Evolutionary conservation across 2,797 vertebrate species (phyloP).

Genomic region (Fratercula arctica): DNA sequence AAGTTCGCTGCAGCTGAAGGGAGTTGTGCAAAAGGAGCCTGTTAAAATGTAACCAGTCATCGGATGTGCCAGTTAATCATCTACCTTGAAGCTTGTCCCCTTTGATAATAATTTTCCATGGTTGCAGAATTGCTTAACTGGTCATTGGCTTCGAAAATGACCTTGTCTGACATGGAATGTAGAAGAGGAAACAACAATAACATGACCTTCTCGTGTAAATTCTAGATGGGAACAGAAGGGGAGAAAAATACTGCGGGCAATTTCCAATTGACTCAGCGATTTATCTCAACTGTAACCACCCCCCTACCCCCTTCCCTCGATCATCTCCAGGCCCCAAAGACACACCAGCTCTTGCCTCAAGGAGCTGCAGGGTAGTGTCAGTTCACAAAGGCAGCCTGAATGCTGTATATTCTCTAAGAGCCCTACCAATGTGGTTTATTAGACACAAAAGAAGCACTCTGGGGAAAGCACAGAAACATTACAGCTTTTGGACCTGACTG

Average conservation of each 20-base stretch:
- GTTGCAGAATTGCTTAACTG: conserved; percentile 56
- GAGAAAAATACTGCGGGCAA: conserved; percentile 15
- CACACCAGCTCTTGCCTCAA: neutral
- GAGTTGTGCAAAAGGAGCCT: conserved; percentile 31
- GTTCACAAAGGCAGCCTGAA: neutral
- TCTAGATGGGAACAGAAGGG: neutral
- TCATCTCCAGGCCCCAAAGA: neutral
- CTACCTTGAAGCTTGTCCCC: conserved; percentile 56
- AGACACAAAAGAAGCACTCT: neutral
- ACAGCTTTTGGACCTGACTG: neutral
- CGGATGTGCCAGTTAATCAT: conserved; percentile 72
- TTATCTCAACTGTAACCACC: neutral
- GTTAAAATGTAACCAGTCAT: conserved; percentile 69
- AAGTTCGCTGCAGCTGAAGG: neutral
- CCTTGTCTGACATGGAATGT: conserved; percentile 66
- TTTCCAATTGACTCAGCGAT: neutral
- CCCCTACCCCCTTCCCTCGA: accelerated
- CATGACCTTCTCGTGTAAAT: conserved; percentile 32
- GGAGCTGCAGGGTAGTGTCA: neutral
- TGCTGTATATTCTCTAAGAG: neutral
- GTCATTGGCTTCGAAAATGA: conserved; percentile 47
- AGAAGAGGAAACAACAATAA: conserved; percentile 57
- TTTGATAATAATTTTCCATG: conserved; percentile 69
- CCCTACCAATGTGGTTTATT: neutral
- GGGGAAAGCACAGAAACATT: neutral